Percentiles rank a stretch among this genome's conserved stretches.
phyloP scores from a whole-genome alignment of 2,797 vertebrate species.

The Oreochromis mossambicus region DNA sequence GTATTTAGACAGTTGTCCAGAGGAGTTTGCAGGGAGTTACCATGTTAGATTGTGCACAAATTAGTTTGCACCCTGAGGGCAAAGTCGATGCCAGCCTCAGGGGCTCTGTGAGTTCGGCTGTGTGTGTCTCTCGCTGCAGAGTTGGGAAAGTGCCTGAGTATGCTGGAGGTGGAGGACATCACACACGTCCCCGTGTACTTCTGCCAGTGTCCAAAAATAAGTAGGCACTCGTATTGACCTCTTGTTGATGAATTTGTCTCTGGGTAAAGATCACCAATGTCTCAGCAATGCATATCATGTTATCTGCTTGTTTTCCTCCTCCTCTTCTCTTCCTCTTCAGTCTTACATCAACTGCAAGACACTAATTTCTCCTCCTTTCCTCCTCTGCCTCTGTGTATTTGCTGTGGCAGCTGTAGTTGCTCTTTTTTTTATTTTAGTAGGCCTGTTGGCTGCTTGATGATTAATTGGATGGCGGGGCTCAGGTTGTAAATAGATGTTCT shows the following conservation, averaged over 20 bases:
- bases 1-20: conserved; percentile 39
- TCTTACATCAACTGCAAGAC: background rate
- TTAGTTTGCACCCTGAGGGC: conserved; percentile 52
- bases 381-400: background rate
- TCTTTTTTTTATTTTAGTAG: conserved; percentile 50
- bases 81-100: conserved; percentile 30
- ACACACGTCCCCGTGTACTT: conserved; percentile 27
- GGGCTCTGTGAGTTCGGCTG: background rate
- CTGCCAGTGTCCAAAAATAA: conserved; percentile 60
- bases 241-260: conserved; percentile 43
- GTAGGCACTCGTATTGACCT: conserved; percentile 27
- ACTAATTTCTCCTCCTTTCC: background rate
- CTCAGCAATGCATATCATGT: conserved; percentile 11
- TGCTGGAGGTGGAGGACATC: conserved; percentile 27
- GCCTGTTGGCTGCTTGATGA: conserved; percentile 44
- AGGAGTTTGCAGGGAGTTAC: conserved; percentile 31
- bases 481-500: conserved; percentile 67
- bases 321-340: background rate
- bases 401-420: conserved; percentile 36
- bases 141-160: background rate
- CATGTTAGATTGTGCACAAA: conserved; percentile 44
- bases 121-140: background rate
- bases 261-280: conserved; percentile 33
- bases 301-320: background rate
- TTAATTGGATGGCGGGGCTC: conserved; percentile 50